Evolutionary conservation across 2,113 vertebrate genomes (phyloP).

Genomic region (Budorcas taxicolor): DNA sequence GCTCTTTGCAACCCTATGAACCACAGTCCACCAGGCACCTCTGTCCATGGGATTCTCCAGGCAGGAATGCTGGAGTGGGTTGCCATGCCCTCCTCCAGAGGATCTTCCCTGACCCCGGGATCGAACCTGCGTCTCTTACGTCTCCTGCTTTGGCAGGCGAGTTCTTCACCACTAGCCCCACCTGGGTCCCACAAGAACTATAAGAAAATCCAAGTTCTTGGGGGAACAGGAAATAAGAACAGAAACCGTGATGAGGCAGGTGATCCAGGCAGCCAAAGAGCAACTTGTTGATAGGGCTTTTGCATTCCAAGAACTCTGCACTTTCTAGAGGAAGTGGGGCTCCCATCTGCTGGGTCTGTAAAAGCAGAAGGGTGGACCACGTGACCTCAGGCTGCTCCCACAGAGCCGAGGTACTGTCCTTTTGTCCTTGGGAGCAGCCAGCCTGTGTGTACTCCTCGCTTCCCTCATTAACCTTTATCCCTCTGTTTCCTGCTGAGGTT

Average conservation of each 20-base stretch:
- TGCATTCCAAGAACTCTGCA: neutral
- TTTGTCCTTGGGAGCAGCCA: neutral
- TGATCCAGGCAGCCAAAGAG: neutral
- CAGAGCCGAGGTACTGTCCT: neutral
- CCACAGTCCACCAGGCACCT: neutral
- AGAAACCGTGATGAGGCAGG: neutral
- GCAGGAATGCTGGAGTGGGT: neutral
- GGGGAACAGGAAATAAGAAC: neutral
- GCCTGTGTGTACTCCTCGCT: neutral
- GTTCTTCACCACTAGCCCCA: neutral
- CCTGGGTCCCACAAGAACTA: neutral
- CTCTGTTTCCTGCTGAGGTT: neutral
- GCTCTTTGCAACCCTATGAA: neutral
- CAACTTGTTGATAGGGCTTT: neutral
- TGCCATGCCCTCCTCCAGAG: neutral
- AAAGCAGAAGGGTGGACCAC: fast-evolving
- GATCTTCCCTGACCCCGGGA: neutral
- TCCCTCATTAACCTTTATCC: neutral
- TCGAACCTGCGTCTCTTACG: neutral
- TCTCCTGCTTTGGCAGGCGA: neutral
- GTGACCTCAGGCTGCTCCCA: neutral
- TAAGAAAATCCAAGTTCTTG: neutral
- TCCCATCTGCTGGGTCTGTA: neutral
- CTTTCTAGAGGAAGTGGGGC: neutral
- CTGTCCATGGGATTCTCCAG: neutral